Conservation (phyloP, 2,113 vertebrate genomes). For the Pseudorectes ferrugineus region DNA sequence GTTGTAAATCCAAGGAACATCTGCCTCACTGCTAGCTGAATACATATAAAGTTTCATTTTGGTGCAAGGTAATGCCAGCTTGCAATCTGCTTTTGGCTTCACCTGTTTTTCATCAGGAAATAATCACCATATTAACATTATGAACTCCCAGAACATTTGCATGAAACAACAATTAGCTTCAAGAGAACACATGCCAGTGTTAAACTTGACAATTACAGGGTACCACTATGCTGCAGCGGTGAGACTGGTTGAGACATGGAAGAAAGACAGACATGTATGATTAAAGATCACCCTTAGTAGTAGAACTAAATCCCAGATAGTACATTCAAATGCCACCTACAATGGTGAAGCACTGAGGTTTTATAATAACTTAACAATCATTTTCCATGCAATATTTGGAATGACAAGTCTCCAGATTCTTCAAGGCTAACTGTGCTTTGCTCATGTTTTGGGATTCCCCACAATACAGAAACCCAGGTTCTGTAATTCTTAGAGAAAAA, state of each 20-base stretch:
- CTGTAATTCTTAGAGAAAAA: not conserved
- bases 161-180: not conserved
- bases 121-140: not conserved
- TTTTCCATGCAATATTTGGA: not conserved
- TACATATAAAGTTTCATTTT: not conserved
- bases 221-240: not conserved
- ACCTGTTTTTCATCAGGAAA: constrained; percentile 38
- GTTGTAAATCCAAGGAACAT: constrained; percentile 38
- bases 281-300: not conserved
- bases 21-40: constrained; percentile 3
- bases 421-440: not conserved
- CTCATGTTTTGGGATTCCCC: not conserved
- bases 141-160: constrained; percentile 11
- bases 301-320: not conserved
- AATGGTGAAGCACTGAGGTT: not conserved
- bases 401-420: not conserved
- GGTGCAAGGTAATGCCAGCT: not conserved
- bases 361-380: not conserved
- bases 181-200: not conserved
- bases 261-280: not conserved
- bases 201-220: not conserved
- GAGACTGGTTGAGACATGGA: not conserved
- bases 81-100: constrained; percentile 21
- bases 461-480: not conserved
- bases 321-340: not conserved